Conservation (phyloP, 2,797 vertebrate genomes). For the Crocidura indochinensis region DNA sequence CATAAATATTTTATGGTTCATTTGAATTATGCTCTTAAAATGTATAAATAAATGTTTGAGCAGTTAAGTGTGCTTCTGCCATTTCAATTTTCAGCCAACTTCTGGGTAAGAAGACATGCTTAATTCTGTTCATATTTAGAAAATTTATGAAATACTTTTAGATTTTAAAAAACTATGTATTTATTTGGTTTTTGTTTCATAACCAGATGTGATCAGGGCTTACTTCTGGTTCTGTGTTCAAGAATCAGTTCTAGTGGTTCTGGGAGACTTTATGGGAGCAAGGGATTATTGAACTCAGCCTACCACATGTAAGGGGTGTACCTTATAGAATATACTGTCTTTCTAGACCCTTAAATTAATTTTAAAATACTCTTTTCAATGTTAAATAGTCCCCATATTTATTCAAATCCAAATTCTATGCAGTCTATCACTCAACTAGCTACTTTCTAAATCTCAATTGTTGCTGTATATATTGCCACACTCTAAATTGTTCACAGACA, state of each 20-base stretch:
- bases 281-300: too few species aligned
- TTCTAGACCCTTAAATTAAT: background rate
- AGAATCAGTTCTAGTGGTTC: too few species aligned
- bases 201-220: too few species aligned
- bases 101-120: constrained; percentile 47
- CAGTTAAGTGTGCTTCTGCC: background rate
- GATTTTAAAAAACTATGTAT: too few species aligned
- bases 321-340: background rate
- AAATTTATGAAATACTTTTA: too few species aligned
- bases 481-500: background rate
- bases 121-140: constrained; percentile 33
- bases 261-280: too few species aligned
- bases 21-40: constrained; percentile 40
- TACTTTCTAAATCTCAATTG: background rate
- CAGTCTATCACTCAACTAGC: background rate
- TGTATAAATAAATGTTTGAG: background rate
- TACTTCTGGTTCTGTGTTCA: too few species aligned
- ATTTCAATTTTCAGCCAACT: constrained; percentile 24
- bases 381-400: background rate
- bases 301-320: too few species aligned
- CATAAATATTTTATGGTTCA: constrained; percentile 41
- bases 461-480: background rate
- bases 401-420: background rate
- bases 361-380: constrained; percentile 13
- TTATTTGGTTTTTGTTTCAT: too few species aligned